Evolutionary conservation across 2,888 invertebrate species (phyloP).

Genomic region (Agonopterix heracliana): DNA sequence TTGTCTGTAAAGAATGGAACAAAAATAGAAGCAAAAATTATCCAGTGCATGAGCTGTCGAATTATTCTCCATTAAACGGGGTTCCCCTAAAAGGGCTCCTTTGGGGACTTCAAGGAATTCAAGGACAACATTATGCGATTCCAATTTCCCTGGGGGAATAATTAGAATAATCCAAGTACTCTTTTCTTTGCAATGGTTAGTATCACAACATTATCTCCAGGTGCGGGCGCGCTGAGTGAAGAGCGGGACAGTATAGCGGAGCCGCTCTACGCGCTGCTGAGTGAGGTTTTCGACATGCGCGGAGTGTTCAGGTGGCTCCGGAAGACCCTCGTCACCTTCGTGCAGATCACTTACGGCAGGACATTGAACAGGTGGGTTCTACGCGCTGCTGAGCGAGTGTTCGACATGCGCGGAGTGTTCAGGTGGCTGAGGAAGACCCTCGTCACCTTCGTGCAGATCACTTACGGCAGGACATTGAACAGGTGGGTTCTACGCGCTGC

Average conservation of each 20-base stretch:
- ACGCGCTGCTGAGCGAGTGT: constrained; percentile 90
- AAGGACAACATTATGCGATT: too few species aligned
- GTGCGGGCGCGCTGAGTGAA: constrained; percentile 70
- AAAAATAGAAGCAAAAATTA: too few species aligned
- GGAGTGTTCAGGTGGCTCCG: constrained; percentile 92
- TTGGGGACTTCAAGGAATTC: too few species aligned
- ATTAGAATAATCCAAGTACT: too few species aligned
- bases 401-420: constrained; percentile 92
- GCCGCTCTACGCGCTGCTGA: constrained; percentile 90
- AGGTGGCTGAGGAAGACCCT: constrained; percentile 91
- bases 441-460: constrained; percentile 93
- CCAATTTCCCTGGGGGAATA: too few species aligned
- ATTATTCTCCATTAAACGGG: too few species aligned
- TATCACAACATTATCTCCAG: constrained; percentile 19
- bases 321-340: constrained; percentile 91
- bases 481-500: constrained; percentile 82
- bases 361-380: constrained; percentile 88
- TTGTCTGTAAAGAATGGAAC: too few species aligned
- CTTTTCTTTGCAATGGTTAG: too few species aligned
- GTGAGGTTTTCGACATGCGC: constrained; percentile 93
- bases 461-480: constrained; percentile 94
- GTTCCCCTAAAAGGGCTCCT: too few species aligned
- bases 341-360: constrained; percentile 93
- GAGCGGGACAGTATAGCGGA: constrained; percentile 92
- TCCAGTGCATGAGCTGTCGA: too few species aligned